phyloP scores from a whole-genome alignment of 2,888 invertebrate genomes.

The Xylota sylvarum region DNA sequence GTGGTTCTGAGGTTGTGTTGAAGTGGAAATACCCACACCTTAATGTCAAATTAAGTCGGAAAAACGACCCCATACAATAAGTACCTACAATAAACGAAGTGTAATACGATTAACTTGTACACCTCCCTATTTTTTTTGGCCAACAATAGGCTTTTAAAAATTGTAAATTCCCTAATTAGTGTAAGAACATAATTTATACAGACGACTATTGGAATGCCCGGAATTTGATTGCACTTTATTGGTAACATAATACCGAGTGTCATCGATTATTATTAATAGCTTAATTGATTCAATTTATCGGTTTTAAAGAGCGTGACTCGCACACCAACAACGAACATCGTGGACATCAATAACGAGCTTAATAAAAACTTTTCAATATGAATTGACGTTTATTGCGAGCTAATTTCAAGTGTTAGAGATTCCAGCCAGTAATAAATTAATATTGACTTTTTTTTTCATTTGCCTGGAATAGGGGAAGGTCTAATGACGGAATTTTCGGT shows the following conservation, averaged over 20 bases:
- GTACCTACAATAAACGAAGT: neutral
- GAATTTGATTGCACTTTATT: conserved; percentile 25
- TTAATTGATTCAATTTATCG: conserved; percentile 33
- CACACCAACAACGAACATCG: neutral
- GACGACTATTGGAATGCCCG: neutral
- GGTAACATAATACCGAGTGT: conserved; percentile 5
- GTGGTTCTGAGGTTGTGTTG: too few species aligned
- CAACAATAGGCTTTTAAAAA: neutral
- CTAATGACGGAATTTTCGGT: too few species aligned
- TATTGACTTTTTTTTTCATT: neutral
- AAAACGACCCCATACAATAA: too few species aligned
- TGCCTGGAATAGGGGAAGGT: too few species aligned
- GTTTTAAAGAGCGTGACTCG: neutral
- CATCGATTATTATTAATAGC: conserved; percentile 19
- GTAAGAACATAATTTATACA: conserved; percentile 1
- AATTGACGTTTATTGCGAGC: conserved; percentile 1
- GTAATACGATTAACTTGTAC: neutral
- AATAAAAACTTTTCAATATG: neutral
- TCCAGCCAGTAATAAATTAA: neutral
- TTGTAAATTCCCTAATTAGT: conserved; percentile 26
- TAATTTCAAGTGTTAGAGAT: neutral
- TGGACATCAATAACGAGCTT: neutral
- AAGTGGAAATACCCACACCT: too few species aligned
- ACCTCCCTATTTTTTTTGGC: neutral
- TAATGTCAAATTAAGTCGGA: too few species aligned